Percentiles rank a stretch among this genome's conserved stretches.
Evolutionary conservation across 2,888 invertebrate species (phyloP).

Genomic region (Andrena hattorfiana): DNA sequence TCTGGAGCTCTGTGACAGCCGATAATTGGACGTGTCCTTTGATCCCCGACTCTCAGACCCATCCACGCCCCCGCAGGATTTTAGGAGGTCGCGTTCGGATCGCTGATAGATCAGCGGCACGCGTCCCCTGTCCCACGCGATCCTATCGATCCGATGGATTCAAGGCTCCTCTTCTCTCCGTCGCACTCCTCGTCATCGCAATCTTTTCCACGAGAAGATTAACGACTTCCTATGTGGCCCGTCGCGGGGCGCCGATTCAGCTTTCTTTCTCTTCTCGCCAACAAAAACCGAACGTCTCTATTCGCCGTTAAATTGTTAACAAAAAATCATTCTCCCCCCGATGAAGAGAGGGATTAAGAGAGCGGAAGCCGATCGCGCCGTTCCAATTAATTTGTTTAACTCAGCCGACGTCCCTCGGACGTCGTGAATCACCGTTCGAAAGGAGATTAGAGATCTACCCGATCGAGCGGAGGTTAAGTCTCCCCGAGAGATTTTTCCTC

Average conservation of each 20-base stretch:
- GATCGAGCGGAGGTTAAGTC: conserved; percentile 70
- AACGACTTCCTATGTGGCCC: background rate
- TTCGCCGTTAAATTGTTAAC: background rate
- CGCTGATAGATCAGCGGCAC: conserved; percentile 63
- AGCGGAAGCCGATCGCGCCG: conserved; percentile 30
- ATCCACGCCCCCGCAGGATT: conserved; percentile 38
- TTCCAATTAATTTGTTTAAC: conserved; percentile 60
- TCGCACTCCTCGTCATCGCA: background rate
- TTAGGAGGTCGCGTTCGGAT: conserved; percentile 41
- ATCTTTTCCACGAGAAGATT: conserved; percentile 14
- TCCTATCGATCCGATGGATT: conserved; percentile 31
- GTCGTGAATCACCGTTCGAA: conserved; percentile 43
- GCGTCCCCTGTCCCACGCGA: conserved; percentile 22
- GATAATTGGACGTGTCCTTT: conserved; percentile 77
- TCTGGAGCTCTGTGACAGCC: conserved; percentile 69
- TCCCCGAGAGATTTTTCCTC: conserved; percentile 14
- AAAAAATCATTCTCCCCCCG: conserved; percentile 1
- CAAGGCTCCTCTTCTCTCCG: background rate
- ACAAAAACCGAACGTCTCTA: background rate
- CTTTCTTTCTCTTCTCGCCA: background rate
- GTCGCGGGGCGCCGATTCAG: background rate
- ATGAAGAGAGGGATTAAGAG: conserved; percentile 2
- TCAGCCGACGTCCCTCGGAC: conserved; percentile 29
- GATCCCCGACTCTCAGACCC: conserved; percentile 54
- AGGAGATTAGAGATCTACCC: conserved; percentile 69